Evolutionary conservation across 2,797 vertebrate genomes (phyloP).

Genomic region (Limnodromus scolopaceus): DNA sequence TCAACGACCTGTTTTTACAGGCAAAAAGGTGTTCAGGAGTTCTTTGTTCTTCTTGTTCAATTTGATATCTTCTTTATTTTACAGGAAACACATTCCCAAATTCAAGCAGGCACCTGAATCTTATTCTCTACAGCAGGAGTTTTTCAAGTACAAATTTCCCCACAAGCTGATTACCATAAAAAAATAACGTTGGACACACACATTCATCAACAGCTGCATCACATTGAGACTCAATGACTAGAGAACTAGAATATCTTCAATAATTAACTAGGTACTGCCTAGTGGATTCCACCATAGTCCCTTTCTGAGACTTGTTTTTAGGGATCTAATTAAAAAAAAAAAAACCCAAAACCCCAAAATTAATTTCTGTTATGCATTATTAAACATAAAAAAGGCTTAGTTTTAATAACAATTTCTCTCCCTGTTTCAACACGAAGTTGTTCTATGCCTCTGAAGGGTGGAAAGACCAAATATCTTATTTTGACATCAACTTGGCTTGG

Average conservation of each 20-base stretch:
- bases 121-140: neutral
- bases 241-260: neutral
- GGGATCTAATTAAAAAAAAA: neutral
- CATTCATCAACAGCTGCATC: neutral
- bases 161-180: neutral
- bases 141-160: neutral
- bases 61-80: neutral
- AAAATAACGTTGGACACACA: neutral
- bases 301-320: neutral
- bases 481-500: neutral
- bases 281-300: neutral
- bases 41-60: neutral
- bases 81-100: neutral
- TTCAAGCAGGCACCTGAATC: neutral
- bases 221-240: neutral
- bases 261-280: neutral
- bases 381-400: neutral
- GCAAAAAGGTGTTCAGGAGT: neutral
- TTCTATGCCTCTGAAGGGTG: neutral
- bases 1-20: neutral
- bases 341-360: neutral
- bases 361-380: neutral
- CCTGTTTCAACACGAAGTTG: neutral
- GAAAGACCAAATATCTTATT: neutral
- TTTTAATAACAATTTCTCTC: neutral